Evolutionary conservation across 2,888 invertebrate species (phyloP).

Genomic region (Xiphydria camelus): DNA sequence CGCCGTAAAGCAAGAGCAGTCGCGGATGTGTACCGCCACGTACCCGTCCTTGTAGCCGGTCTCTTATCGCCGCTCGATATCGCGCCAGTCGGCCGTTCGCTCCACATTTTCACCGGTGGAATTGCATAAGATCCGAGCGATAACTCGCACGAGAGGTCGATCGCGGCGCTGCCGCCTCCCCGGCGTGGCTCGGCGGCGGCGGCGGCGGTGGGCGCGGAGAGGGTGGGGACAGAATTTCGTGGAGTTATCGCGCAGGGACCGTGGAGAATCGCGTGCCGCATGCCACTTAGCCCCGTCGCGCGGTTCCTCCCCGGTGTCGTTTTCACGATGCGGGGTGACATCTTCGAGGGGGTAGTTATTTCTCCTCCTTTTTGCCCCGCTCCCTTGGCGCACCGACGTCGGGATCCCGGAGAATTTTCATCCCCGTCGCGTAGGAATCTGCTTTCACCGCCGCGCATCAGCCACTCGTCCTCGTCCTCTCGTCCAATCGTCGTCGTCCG

Average conservation of each 20-base stretch:
- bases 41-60: too few species aligned
- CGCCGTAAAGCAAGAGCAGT: too few species aligned
- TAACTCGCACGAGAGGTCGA: slow-evolving; percentile 44
- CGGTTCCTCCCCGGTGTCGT: slow-evolving; percentile 1
- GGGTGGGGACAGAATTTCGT: slow-evolving; percentile 7
- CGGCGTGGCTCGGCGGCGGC: not conserved
- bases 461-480: too few species aligned
- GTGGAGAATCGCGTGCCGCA: slow-evolving; percentile 33
- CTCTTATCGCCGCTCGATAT: slow-evolving; percentile 37
- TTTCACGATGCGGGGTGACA: slow-evolving; percentile 2
- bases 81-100: slow-evolving; percentile 31
- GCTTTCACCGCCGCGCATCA: too few species aligned
- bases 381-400: too few species aligned
- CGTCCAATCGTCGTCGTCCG: too few species aligned
- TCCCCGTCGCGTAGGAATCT: too few species aligned
- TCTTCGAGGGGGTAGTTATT: slow-evolving; percentile 6
- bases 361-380: too few species aligned
- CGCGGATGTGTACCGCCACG: too few species aligned
- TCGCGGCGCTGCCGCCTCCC: not conserved
- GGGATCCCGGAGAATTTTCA: too few species aligned
- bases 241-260: not conserved
- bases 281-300: slow-evolving; percentile 24
- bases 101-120: slow-evolving; percentile 48
- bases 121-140: slow-evolving; percentile 51
- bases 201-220: too few species aligned